Conservation (phyloP, 1,140 invertebrate genomes). For the Drosophila mayri region DNA sequence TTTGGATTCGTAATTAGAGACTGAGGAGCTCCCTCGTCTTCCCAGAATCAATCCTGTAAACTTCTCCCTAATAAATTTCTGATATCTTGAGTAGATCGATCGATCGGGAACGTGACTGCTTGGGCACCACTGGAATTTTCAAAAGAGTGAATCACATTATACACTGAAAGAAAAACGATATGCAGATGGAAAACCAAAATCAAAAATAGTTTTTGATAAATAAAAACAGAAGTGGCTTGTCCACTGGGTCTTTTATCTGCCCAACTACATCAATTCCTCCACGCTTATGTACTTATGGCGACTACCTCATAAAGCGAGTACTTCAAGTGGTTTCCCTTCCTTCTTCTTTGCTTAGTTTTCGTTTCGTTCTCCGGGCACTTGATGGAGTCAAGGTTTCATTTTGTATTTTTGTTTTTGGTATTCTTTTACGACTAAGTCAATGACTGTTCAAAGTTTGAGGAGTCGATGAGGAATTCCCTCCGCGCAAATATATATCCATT, state of each 20-base stretch:
- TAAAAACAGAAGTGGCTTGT: background rate
- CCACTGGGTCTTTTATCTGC: conserved; percentile 31
- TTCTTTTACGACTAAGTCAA: conserved; percentile 18
- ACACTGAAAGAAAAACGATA: background rate
- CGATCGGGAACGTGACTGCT: conserved; percentile 9
- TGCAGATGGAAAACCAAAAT: background rate
- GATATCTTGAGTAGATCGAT: conserved; percentile 6
- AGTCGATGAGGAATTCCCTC: conserved; percentile 20
- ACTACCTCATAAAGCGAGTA: conserved; percentile 19
- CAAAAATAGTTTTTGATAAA: background rate
- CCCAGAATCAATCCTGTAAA: too few relatives aligned
- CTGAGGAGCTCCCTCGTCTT: too few relatives aligned
- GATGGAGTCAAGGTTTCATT: conserved; percentile 19
- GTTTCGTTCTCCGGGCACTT: conserved; percentile 9
- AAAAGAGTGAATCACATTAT: background rate
- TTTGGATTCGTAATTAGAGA: too few relatives aligned
- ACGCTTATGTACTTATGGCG: conserved; percentile 35
- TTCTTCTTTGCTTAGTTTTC: background rate
- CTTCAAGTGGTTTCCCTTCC: conserved; percentile 21
- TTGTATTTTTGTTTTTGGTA: conserved; percentile 4
- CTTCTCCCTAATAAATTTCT: too few relatives aligned
- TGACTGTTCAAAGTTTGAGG: conserved; percentile 26
- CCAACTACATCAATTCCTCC: conserved; percentile 40
- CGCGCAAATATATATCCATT: conserved; percentile 12
- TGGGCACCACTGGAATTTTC: background rate